Base-by-base conservation (phyloP, 2,888 invertebrate species). In the Rhabditoides inermis region DNA sequence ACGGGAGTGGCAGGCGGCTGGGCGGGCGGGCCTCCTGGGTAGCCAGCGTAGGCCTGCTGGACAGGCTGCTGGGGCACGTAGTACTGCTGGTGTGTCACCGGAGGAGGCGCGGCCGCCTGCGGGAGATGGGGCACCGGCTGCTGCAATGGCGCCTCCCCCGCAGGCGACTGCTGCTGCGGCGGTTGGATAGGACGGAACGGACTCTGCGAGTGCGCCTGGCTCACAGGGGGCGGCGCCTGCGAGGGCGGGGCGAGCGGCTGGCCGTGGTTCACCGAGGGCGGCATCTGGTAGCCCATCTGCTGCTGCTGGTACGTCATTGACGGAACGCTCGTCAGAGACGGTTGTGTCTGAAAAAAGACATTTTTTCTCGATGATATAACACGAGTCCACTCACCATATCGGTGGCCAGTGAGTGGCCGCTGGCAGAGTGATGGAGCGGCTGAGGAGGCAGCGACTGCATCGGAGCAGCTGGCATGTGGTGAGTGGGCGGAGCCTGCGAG, bases 141-240 rank as follows among this genome's bases (percentile, higher is more conserved):
- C 10, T 5, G 42, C 23, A 18, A 20, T 12, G 18, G 39, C 7
- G 18, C 18, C n/a, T n/a, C n/a, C n/a, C n/a, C n/a, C n/a, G n/a
- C n/a, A 39, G 39, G 10, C 6, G 39, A 26, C 20, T 42, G 20
- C 45, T 28, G 54, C 22, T n/a, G 53, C 23, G 23, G 49, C 23
- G 40, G 54, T 22, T 12, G 55, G 36, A 30, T 23, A 7, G 27
- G 45, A 4, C 20, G 45, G 36, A n/a, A 30, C 44, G 18, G 30
- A 20, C 22, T 26, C 32, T 42, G 36, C 42, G 32, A 27, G 23
- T 22, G 39, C 15, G 45, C n/a, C 20, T 46, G 41, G 3, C 37
- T n/a, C 2, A 22, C 39, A 12, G 28, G 23, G 12, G 37, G 27
- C 36, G 48, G 53, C 20, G 52, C 35, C 18, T 41, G 47, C 10